Evolutionary conservation across 2,113 vertebrate species (phyloP).

Genomic region (Crotalus viridis): DNA sequence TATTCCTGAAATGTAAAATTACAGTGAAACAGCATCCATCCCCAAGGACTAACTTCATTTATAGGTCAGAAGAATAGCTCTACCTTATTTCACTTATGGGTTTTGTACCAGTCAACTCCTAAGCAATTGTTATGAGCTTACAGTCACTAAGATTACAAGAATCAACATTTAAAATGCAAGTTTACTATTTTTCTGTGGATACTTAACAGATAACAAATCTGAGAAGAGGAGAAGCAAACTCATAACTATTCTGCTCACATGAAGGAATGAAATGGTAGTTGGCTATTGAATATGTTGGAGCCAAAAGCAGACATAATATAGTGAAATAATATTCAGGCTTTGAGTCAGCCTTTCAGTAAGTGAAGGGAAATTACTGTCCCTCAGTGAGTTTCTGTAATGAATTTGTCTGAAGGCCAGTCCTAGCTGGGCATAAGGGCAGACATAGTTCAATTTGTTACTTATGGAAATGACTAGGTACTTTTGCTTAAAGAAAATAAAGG

Average conservation of each 20-base stretch:
- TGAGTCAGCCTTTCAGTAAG: background rate
- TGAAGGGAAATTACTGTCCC: background rate
- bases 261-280: background rate
- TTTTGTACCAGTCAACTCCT: conserved; percentile 29
- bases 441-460: background rate
- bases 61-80: conserved; percentile 48
- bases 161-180: conserved; percentile 14
- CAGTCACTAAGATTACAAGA: conserved; percentile 43
- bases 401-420: conserved; percentile 1
- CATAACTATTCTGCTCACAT: background rate
- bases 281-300: fast-evolving
- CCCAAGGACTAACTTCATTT: conserved; percentile 56
- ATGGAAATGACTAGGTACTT: background rate
- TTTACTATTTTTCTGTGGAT: conserved; percentile 25
- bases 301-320: conserved; percentile 7
- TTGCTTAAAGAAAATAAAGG: background rate
- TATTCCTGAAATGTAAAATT: conserved; percentile 57
- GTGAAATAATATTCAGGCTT: background rate
- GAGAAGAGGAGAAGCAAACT: background rate
- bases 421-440: background rate
- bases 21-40: conserved; percentile 59
- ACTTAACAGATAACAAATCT: background rate
- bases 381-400: background rate
- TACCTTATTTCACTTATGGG: conserved; percentile 44
- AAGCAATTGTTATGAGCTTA: conserved; percentile 15